phyloP scores from a whole-genome alignment of 2,113 vertebrate species.

The Acrocephalus arundinaceus region DNA sequence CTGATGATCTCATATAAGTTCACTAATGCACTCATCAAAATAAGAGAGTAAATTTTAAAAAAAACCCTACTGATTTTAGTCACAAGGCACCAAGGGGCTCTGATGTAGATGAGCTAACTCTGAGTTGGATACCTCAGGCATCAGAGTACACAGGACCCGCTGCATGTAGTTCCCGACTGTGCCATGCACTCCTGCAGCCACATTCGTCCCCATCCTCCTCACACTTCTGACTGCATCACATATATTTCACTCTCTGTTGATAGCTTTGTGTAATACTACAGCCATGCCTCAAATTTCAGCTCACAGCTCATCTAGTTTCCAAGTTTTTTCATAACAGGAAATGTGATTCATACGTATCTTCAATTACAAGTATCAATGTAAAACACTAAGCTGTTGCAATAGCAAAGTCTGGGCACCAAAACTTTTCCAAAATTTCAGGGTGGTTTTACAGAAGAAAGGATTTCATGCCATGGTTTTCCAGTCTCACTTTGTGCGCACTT shows the following conservation, averaged over 20 bases:
- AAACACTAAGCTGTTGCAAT: not conserved
- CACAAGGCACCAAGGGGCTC: not conserved
- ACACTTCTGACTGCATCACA: not conserved
- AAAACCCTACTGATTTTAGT: not conserved
- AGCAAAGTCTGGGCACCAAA: not conserved
- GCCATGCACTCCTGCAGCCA: not conserved
- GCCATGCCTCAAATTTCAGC: conserved; percentile 10
- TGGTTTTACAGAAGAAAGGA: not conserved
- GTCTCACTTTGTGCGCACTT: not conserved
- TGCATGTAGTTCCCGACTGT: not conserved
- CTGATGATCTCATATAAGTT: not conserved
- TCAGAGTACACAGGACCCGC: not conserved
- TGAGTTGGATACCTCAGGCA: not conserved
- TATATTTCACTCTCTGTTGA: not conserved
- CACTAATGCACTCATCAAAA: not conserved
- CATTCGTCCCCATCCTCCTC: not conserved
- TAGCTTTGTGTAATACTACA: conserved; percentile 1
- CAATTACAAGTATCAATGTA: not conserved
- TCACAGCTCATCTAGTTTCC: conserved; percentile 25
- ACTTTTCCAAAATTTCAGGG: not conserved
- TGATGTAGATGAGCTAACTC: not conserved
- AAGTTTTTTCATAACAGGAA: conserved; percentile 44
- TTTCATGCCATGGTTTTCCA: not conserved
- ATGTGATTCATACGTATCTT: conserved; percentile 20
- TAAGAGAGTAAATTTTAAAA: not conserved